Evolutionary conservation across 2,113 vertebrate species (phyloP), one percentile per base, ranked within the genome.

Genomic region (Erythrocebus patas): DNA sequence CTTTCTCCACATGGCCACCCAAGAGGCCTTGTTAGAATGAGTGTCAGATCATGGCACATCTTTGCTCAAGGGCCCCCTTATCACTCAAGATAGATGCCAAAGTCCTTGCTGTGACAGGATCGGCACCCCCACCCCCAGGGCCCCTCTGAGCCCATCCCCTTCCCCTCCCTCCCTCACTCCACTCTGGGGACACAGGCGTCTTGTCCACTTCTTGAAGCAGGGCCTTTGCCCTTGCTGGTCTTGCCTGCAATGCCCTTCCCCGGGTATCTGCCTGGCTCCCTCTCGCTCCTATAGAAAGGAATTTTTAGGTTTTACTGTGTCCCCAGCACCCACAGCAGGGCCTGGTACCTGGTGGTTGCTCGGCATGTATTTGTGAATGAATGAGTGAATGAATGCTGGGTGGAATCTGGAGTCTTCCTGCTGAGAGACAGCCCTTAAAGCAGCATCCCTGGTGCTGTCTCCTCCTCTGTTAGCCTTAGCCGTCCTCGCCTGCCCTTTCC

Each of bases 261-360:
- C 25, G 17, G 6, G 52, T 40, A 5, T 6, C 30, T 61, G 66
- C 12, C 0, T 52, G 66, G 32, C 6, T 16, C 48, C 14, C 6
- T 43, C 35, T 70, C 14, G 3, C 8, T 25, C 52, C 20, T 3
- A 8, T 7, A 45, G 38, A 27, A 0, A 0, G 48, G 25, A 3
- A 45, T 40, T n/a, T 35, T 3, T 76, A 40, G 40, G 48, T 76
- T 61, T 61, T 14, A 5, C 80, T 66, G 32, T 73, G 35, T 48
- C 45, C 23, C 22, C 17, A 68, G 27, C 40, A 61, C 57, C 66
- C 78, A 6, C 14, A 23, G 11, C 7, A 68, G 59, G 27, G 48
- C 66, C 25, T 61, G 80, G 40, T 2, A 0, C 3, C 7, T 38
- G 25, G 8, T 12, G 30, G 66, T 43, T 78, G 59, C 84, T 78